Conservation (phyloP, 2,113 vertebrate species). For the Pterocles burchelli region DNA sequence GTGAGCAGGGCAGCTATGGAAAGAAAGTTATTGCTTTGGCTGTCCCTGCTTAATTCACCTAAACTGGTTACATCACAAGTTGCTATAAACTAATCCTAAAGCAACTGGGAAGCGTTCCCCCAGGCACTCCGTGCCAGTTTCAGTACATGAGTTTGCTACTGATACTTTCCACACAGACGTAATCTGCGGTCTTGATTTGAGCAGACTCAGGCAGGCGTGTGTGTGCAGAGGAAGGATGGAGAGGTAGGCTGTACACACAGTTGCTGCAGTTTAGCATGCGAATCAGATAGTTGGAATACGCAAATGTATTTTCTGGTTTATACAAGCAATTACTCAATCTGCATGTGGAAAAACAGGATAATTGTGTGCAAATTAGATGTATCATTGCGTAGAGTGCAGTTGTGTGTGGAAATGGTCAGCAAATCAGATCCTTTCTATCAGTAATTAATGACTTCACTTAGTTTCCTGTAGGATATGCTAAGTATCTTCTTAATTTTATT, state of each 20-base stretch:
- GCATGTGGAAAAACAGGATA: background rate
- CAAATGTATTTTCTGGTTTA: background rate
- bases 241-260: background rate
- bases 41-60: background rate
- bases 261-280: background rate
- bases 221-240: background rate
- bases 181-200: background rate
- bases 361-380: background rate
- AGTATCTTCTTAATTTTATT: background rate
- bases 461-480: background rate
- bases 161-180: background rate
- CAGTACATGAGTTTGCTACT: background rate
- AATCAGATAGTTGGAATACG: background rate
- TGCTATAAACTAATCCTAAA: background rate
- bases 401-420: background rate
- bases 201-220: background rate
- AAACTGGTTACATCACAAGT: background rate
- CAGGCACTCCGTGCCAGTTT: background rate
- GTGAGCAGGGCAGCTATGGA: rapidly evolving
- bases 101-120: background rate
- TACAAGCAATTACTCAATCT: background rate
- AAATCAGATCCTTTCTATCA: background rate
- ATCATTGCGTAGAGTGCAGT: background rate
- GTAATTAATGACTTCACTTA: background rate
- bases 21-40: background rate